Percentiles rank a stretch among this genome's conserved stretches.
phyloP scores from a whole-genome alignment of 2,113 vertebrate species.

The Lamprotornis superbus region DNA sequence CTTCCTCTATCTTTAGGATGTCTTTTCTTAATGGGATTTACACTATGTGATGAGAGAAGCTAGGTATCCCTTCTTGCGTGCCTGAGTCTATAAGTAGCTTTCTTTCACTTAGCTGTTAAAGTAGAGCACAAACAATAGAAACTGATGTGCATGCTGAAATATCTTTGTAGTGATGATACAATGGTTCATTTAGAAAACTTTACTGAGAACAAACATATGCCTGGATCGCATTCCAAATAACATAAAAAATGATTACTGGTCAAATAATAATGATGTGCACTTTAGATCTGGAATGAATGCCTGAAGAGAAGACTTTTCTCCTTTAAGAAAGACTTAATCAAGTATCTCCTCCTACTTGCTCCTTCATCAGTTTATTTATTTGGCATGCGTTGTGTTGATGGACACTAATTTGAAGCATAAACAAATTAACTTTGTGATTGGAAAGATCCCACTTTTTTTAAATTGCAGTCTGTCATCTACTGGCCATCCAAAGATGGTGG shows the following conservation, averaged over 20 bases:
- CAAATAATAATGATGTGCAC: neutral
- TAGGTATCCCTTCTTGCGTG: neutral
- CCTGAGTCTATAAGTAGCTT: neutral
- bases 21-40: neutral
- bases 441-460: neutral
- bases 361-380: neutral
- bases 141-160: neutral
- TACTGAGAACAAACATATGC: neutral
- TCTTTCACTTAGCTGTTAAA: neutral
- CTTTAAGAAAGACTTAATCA: neutral
- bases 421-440: constrained; percentile 26
- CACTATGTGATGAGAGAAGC: neutral
- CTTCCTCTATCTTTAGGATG: neutral
- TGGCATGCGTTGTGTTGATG: neutral
- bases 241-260: neutral
- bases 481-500: neutral
- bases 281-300: constrained; percentile 15
- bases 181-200: neutral
- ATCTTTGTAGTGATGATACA: neutral
- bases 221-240: neutral
- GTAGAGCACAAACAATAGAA: neutral
- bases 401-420: constrained; percentile 40
- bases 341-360: neutral
- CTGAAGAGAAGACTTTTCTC: neutral
- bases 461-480: neutral